Base-by-base conservation (phyloP, 2,113 vertebrate genomes). In the Salvelinus fontinalis region DNA sequence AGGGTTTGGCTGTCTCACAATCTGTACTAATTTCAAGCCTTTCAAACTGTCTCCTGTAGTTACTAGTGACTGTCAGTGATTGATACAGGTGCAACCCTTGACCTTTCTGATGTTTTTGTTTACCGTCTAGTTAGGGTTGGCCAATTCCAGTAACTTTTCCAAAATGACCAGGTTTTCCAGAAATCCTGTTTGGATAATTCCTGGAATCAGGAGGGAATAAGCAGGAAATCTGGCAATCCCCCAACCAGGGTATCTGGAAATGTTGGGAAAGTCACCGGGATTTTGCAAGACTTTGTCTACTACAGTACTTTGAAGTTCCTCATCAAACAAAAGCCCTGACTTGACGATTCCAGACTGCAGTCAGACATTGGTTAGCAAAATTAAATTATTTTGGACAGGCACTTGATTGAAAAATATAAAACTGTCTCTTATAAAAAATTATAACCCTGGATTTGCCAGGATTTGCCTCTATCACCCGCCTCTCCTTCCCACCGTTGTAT, bases 321-420 rank as follows among this genome's bases (percentile, higher is more conserved):
- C 64, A 14, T 12, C 27, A 20, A 4, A 31, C 11, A 71, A 60
- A 73, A 66, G 26, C 9, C 72, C 75, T 73, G 60, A 66, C 27
- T 48, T 3, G 69, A 16, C 57, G 24, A 54, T 62, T 65, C 77
- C 60, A 66, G 60, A 65, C 66, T 65, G 54, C 48, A 65, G 77
- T 67, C 65, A 59, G 13, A 64, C 27, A 71, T 60, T 27, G 70
- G 59, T 64, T 66, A 39, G 22, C 51, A 24, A 12, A 54, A 54
- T 54, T 0, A 5, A 20, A 51, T 62, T 81, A 73, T 44, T 75
- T 49, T 51, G 48, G 69, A 71, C 3, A 54, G 14, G 51, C 44
- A 18, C 11, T 67, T 67, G 62, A 5, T 5, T 51, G 9, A 44
- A 14, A 57, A n/a, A 26, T 20, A 14, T 57, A 57, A 57, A 20